A percentile compares a stretch with the other conserved stretches of the same genome.
These are phyloP conservation scores for Karalla daura DNA, from an alignment of 2,797 vertebrate genomes.

Conservation along the genomic window DNA sequence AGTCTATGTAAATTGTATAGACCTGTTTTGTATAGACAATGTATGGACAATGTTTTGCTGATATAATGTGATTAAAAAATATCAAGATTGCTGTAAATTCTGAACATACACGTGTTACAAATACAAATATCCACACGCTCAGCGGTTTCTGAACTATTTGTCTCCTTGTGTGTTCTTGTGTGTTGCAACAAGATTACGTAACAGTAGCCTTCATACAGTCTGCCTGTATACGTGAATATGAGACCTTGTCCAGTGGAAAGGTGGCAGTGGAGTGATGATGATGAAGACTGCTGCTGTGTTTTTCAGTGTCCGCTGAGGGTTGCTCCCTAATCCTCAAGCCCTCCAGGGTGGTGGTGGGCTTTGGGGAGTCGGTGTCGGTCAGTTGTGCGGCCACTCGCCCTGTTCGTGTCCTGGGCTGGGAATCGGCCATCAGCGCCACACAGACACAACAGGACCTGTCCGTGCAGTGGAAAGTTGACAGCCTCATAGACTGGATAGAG, in stretches of 20 bases:
- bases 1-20: no score
- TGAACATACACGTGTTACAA: no score
- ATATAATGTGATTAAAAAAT: neutral
- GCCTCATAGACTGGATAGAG: conserved; percentile 87
- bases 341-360: conserved; percentile 83
- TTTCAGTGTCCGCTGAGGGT: conserved; percentile 80
- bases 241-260: neutral
- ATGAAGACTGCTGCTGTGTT: conserved; percentile 26
- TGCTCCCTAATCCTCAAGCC: conserved; percentile 85
- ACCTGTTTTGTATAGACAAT: neutral
- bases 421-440: conserved; percentile 80
- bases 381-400: conserved; percentile 83
- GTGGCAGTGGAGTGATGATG: neutral
- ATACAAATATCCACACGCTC: no score
- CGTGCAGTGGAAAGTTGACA: conserved; percentile 85
- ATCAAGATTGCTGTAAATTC: no score
- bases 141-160: no score
- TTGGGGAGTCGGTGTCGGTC: conserved; percentile 83
- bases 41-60: no score
- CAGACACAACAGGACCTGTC: conserved; percentile 81
- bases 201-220: neutral
- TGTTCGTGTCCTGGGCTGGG: conserved; percentile 85
- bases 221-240: neutral
- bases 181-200: conserved; percentile 39
- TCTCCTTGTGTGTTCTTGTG: neutral